Base-by-base conservation (phyloP, 2,888 invertebrate genomes). In the Hydrotaea diabolus region DNA sequence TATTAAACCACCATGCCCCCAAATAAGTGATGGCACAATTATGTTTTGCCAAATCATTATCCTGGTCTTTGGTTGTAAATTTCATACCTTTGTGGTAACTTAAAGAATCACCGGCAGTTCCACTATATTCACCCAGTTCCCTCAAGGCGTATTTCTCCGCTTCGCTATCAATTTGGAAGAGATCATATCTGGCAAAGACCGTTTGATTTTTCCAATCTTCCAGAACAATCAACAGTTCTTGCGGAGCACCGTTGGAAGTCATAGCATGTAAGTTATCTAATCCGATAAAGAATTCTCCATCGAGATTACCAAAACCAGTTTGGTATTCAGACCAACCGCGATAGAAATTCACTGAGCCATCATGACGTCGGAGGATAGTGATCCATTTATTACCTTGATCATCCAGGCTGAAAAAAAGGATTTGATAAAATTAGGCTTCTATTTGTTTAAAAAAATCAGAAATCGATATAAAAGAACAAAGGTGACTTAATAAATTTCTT, bases 1-100 rank as follows among this genome's bases (percentile, higher is more conserved):
- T 26, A 0, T 62, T 23, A 49, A 26, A 75, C 75, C 75, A 75
- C 75, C 75, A 75, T n/a, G 26, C 75, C 5, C 62, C 46, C 3
- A 4, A 1, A 31, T n/a, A 59, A 26, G 23, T 0, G 3, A 7
- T n/a, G 5, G 75, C 75, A 46, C 75, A 75, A 49, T 75, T 23
- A 2, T 15, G 2, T n/a, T n/a, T n/a, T n/a, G n/a, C n/a, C n/a
- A n/a, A n/a, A 31, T 59, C 75, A 13, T 46, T 62, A 31, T 75
- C 62, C 13, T 62, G 59, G 62, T 75, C 75, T 0, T 19, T 3
- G 0, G 75, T 31, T 0, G 75, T 15, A 13, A 75, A 75, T 26
- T 43, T 21, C 5, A 17, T 13, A 4, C 46, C 59, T 9, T 43
- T 17, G n/a, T 75, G 59, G 17, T 4, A 0, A 0, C 9, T 1